Base-by-base conservation (phyloP, 2,888 invertebrate genomes). In the Odontocolon sp. region DNA sequence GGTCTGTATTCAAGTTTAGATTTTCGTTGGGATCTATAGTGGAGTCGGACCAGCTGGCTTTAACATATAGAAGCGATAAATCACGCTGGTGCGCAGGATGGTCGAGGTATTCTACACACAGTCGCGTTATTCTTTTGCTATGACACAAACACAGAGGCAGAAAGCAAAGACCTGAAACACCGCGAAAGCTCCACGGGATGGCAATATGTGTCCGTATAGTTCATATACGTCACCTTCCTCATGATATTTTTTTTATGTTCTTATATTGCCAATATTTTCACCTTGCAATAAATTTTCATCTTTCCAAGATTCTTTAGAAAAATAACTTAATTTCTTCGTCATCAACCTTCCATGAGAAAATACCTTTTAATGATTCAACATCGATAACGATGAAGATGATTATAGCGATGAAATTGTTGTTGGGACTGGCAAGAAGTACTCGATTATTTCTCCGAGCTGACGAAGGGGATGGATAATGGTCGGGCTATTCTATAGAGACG, bases 201-300 rank as follows among this genome's bases (percentile, higher is more conserved):
- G 71, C 56, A 72, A 72, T 64, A 71, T 47, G 56, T 57, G 57
- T 57, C 64, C 56, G 21, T 21, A 14, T 26, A 6, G 36, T 70
- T 64, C 31, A 45, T 56, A 38, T 9, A 28, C 38, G 21, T 40
- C 71, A 40, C 47, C 18, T 42, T 14, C 14, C 36, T 63, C 36
- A 6, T 3, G 4, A 36, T 42, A 36, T 9, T 8, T 42, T 36
- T 14, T 31, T 67, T 45, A n/a, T n/a, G n/a, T n/a, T 16, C 23
- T 14, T 18, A 40, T 54, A 33, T 45, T 33, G n/a, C n/a, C n/a
- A n/a, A n/a, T n/a, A 33, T 42, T 40, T n/a, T 28, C 38, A 40
- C 38, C 0, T 64, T 21, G 40, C 42, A 31, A 67, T 67, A 42
- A 40, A 54, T 45, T 31, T 31, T 67, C 21, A 14, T 57, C 40